Base-by-base conservation (phyloP, 2,797 vertebrate genomes). In the Tenualosa ilisha region DNA sequence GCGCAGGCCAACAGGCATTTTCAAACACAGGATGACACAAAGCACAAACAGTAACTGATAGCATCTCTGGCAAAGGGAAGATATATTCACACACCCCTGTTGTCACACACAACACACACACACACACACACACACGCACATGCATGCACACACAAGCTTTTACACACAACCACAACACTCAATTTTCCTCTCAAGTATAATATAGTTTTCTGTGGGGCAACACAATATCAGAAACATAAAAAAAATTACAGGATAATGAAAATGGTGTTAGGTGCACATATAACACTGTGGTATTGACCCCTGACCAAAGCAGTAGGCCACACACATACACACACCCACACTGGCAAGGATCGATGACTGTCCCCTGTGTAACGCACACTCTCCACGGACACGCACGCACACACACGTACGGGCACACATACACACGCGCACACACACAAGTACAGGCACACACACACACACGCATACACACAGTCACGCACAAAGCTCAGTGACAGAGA, bases 101-200 rank as follows among this genome's bases (percentile, higher is more conserved):
- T 37, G 65, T 59, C 56, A 46, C 49, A 15, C 68, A 11, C 9
- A 82, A 83, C 68, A 83, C 26, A 85, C 46, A 86, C 26, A 84
- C 72, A 31, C 1, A 61, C 59, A 49, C 84, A 65, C 79, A 79
- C 49, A 84, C 82, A 13, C 53, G 72, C 51, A 11, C 82, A 54
- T 13, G 59, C 83, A 46, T 24, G 59, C 83, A 86, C 79, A 82
- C 56, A 81, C 37, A 83, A 46, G 1, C 51, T 6, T 51, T 31
- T 22, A 20, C n/a, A 6, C 43, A 85, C 82, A 65, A 63, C 20
- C 17, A 59, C 56, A 59, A 59, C 20, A 20, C 20, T 59, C 56
- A 59, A 59, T 22, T 20, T 13, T 59, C 56, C 4, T 22, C 56
- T 59, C 20, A 54, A 15, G 4, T 54, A 17, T 54, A 54, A 54